Base-by-base conservation (phyloP, 2,113 vertebrate species). In the Semicossyphus pulcher region DNA sequence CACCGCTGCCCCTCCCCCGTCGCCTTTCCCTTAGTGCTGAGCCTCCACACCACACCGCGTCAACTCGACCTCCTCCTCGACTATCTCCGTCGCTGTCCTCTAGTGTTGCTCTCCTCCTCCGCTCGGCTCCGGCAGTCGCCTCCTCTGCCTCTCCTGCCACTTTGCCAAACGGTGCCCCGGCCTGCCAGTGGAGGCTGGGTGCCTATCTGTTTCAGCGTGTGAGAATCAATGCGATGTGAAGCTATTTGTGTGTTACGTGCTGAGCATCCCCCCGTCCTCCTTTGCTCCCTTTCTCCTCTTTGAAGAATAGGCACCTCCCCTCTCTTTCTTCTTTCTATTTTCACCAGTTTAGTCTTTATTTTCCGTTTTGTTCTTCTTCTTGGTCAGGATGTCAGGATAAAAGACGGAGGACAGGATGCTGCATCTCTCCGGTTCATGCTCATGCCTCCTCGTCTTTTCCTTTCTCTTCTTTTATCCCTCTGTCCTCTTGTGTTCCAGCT, bases 81-180 rank as follows among this genome's bases (percentile, higher is more conserved):
- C 73, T 53, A 0, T 72, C 76, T 45, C 26, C 32, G 76, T 68
- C 67, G 25, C 18, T 14, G 68, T 85, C 71, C 60, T 65, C 61
- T 16, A 23, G 18, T 7, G 45, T 62, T 16, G 60, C 52, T 54
- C 34, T 64, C 76, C 69, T 78, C 77, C 81, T 74, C 76, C 58
- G 41, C 81, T 85, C 77, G 0, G 68, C 82, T 59, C 71, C 39
- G 4, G 53, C 45, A 15, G 23, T 16, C 39, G 32, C 70, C 81
- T 84, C 83, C 57, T 85, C 78, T 23, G 76, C 84, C 77, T 86
- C 88, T 88, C 83, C 91, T 88, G 88, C 91, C 91, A 92, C 91
- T 74, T 80, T 91, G 90, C 70, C 78, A 47, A n/a, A 52, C 4
- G 76, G 64, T 32, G 64, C 81, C 70, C 77, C 63, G 76, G 87